Evolutionary conservation across 1,140 invertebrate genomes (phyloP).

Genomic region (Drosophila sturtevanti): DNA sequence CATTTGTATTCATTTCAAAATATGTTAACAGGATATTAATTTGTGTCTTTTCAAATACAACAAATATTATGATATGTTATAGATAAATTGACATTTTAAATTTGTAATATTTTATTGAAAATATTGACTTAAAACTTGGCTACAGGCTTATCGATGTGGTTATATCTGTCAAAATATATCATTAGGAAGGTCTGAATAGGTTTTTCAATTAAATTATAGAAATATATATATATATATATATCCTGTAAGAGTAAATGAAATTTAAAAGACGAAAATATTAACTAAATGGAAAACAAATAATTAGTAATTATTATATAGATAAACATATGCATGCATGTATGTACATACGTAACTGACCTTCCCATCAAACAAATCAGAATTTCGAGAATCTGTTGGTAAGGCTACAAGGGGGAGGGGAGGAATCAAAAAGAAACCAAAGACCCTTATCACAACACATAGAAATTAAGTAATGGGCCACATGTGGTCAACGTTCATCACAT

Average conservation of each 20-base stretch:
- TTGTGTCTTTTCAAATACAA: no score
- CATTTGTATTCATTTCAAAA: no score
- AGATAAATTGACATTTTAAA: no score
- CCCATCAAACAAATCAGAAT: neutral
- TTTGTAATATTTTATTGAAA: no score
- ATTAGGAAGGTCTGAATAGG: no score
- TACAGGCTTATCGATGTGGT: no score
- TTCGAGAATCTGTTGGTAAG: neutral
- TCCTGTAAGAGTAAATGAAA: neutral
- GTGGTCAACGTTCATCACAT: slow-evolving; percentile 28
- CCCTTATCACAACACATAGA: slow-evolving; percentile 13
- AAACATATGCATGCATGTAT: neutral
- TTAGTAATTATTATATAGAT: neutral
- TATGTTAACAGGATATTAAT: no score
- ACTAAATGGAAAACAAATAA: slow-evolving; percentile 25
- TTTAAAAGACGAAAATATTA: slow-evolving; percentile 32
- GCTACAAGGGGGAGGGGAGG: neutral
- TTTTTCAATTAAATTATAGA: no score
- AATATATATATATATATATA: no score
- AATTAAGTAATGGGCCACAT: slow-evolving; percentile 51
- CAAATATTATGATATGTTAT: no score
- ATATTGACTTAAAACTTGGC: no score
- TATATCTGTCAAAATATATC: no score
- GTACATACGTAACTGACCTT: slow-evolving; percentile 14
- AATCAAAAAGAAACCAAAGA: neutral